phyloP scores from a whole-genome alignment of 2,888 invertebrate genomes.

The Teleogryllus oceanicus region DNA sequence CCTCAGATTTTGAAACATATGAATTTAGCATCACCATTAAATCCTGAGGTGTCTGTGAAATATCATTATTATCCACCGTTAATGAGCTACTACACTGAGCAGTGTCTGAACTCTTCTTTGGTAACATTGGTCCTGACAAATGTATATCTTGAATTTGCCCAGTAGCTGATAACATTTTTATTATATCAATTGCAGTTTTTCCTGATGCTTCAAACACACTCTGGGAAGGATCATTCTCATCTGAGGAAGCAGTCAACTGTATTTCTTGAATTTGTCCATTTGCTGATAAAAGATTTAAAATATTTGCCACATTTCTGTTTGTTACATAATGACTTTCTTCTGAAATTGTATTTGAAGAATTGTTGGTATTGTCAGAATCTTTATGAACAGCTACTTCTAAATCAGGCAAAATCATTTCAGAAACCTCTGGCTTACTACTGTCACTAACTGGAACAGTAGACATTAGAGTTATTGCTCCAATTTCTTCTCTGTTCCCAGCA shows the following conservation, averaged over 20 bases:
- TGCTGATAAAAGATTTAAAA: conserved; percentile 23
- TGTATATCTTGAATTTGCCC: conserved; percentile 28
- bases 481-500: too few species aligned
- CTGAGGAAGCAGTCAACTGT: conserved; percentile 22
- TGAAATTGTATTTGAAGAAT: too few species aligned
- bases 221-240: not conserved
- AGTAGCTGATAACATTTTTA: conserved; percentile 20
- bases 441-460: too few species aligned
- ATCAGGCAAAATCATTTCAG: too few species aligned
- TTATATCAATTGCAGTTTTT: conserved; percentile 24
- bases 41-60: not conserved
- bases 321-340: not conserved
- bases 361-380: too few species aligned
- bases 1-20: not conserved
- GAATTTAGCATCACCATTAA: not conserved
- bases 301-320: conserved; percentile 24
- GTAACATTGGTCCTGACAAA: not conserved
- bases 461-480: too few species aligned
- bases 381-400: too few species aligned
- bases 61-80: not conserved
- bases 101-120: not conserved
- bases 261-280: conserved; percentile 27
- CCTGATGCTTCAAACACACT: conserved; percentile 27
- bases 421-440: too few species aligned
- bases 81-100: not conserved